A percentile compares a stretch with the other conserved stretches of the same genome.
phyloP scores from a whole-genome alignment of 2,797 vertebrate species.

The Cuculus canorus region DNA sequence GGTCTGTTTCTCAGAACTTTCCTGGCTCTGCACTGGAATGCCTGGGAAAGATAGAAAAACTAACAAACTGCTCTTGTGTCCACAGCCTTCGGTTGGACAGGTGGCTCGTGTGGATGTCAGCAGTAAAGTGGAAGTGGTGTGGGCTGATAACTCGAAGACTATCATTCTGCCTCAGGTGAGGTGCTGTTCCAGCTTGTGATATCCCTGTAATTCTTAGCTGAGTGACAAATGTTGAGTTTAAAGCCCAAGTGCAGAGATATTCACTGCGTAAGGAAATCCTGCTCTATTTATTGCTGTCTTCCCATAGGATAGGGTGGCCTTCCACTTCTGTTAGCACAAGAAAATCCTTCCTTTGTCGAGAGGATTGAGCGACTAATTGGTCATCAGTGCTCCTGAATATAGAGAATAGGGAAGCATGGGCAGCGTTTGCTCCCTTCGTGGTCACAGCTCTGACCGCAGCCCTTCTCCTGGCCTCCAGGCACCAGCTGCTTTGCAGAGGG shows the following conservation, averaged over 20 bases:
- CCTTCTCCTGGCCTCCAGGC: neutral
- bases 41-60: neutral
- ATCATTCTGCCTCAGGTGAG: constrained; percentile 94
- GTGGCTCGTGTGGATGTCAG: constrained; percentile 94
- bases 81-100: constrained; percentile 92
- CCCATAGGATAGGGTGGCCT: neutral
- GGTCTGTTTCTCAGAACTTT: neutral
- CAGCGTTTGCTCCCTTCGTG: neutral
- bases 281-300: neutral
- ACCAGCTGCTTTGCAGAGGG: neutral
- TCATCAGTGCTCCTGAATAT: neutral
- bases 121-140: constrained; percentile 98
- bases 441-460: neutral
- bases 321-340: neutral
- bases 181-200: neutral
- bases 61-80: neutral
- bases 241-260: neutral
- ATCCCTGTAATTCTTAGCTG: neutral
- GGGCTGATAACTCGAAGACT: constrained; percentile 96
- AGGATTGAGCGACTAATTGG: neutral
- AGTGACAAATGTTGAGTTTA: neutral
- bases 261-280: neutral
- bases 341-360: neutral
- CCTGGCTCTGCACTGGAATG: neutral
- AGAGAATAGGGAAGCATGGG: neutral